A percentile compares a stretch with the other conserved stretches of the same genome.
These are phyloP conservation scores for Lasioglossum figueresi DNA, from an alignment of 2,888 invertebrate species.

Conservation along the genomic window DNA sequence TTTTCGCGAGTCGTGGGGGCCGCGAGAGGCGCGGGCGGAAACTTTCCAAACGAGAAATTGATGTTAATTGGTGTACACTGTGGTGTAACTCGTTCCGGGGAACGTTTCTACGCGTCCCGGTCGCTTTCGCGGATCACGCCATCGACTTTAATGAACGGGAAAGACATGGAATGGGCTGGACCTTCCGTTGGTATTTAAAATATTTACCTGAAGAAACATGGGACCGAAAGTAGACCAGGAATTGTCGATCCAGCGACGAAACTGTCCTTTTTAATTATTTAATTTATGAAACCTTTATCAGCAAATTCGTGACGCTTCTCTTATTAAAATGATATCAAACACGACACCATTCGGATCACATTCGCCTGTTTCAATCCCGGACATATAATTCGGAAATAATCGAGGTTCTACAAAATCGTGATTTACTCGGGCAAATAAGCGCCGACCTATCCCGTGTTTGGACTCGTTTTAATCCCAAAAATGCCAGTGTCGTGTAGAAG, in stretches of 20 bases:
- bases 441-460: background rate
- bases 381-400: no score
- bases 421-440: background rate
- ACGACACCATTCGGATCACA: background rate
- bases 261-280: background rate
- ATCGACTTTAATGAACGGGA: slow-evolving; percentile 59
- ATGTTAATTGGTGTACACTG: slow-evolving; percentile 35
- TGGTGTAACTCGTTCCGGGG: slow-evolving; percentile 10
- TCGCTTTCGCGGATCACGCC: slow-evolving; percentile 48
- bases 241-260: background rate
- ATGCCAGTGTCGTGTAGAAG: no score
- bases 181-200: slow-evolving; percentile 44
- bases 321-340: background rate
- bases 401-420: no score
- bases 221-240: background rate
- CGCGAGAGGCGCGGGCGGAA: background rate
- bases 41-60: slow-evolving; percentile 8
- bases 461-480: background rate
- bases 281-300: background rate
- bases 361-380: background rate
- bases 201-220: slow-evolving; percentile 19
- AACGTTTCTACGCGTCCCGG: slow-evolving; percentile 18
- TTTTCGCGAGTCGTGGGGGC: background rate
- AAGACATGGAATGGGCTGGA: slow-evolving; percentile 32
- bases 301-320: background rate